Evolutionary conservation across 2,888 invertebrate genomes (phyloP), one percentile per base, ranked within the genome.

Genomic region (Phalera bucephala): DNA sequence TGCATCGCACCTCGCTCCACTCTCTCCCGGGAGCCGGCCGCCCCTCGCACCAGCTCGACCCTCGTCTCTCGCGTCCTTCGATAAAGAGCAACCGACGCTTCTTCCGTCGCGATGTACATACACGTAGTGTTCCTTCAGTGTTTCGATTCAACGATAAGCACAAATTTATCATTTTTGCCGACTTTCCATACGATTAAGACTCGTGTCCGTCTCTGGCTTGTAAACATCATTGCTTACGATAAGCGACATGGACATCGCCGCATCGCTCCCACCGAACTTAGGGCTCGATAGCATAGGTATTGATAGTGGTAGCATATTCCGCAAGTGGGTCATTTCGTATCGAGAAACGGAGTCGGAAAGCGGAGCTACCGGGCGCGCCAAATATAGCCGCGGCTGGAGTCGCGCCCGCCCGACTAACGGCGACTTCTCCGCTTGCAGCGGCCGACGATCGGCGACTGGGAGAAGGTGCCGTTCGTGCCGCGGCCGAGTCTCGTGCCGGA

Each of bases 381-480:
- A 91, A 91, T 91, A 91, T 91, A 91, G 91, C 79, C 89, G 79
- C 83, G 85, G 78, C 88, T 88, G 89, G 88, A 83, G 80, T 64
- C 75, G 74, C 79, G 76, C 72, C 64, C 80, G 84, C 72, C 75
- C 82, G 81, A 82, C 79, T 88, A 90, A 88, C 83, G 86, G 83
- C 80, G 82, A 85, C 71, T 88, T 90, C 75, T 88, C 78, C 83
- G 83, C 89, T 93, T 93, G 89, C 93, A 95, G 94, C 94, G 92
- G 88, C 92, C 92, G 80, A 87, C 90, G 65, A 88, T 91, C 82
- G 94, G 95, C 72, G 95, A 96, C 71, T 96, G 96, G 96, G 95
- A 96, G 88, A 95, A 95, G 92, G 94, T 95, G 84, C 96, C 96
- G 69, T 94, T 92, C 87, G 96, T 96, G 70, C 95, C 96, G 61